Evolutionary conservation across 2,888 invertebrate species (phyloP), one percentile per base, ranked within the genome.

Genomic region (Caenorhabditis sp.): DNA sequence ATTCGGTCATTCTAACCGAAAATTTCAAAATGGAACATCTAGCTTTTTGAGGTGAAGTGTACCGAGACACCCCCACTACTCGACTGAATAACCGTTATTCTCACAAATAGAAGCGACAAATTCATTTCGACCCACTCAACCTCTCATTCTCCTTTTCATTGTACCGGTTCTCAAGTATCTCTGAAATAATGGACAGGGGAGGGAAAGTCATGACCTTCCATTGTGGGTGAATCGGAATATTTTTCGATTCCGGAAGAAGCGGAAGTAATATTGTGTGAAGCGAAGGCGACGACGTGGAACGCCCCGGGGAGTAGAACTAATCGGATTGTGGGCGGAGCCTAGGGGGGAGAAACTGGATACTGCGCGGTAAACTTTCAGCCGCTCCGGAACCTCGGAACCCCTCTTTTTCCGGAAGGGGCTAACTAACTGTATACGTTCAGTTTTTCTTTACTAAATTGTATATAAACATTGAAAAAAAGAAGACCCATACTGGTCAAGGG

Each of bases 101-200:
- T 68, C 63, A 56, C 41, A 54, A 54, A 16, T 51, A 47, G 51
- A 49, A 66, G n/a, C n/a, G n/a, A 66, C 49, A 41, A 64, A 19
- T 19, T 63, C 56, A 59, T 76, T 68, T 68, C 63, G 77, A 77
- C 77, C 77, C 68, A 76, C 77, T 77, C 77, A 69, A 77, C 61
- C 63, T 44, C 49, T 22, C 58, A 10, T 38, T 38, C n/a, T 24
- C 38, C 47, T 38, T 64, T 74, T 64, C 64, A 54, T 22, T 26
- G 63, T 69, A 70, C 77, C 77, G 77, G 77, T 77, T 77, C 70
- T 77, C 77, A 77, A 77, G 77, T 77, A 69, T 68, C 74, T 66
- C 68, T 68, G 66, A 74, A 74, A 74, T 74, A 66, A 66, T 66
- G 66, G 75, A 58, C 58, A 49, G 59, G 44, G 54, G 66, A 22